Conservation (phyloP, 2,113 vertebrate genomes). For the Falco punctatus region DNA sequence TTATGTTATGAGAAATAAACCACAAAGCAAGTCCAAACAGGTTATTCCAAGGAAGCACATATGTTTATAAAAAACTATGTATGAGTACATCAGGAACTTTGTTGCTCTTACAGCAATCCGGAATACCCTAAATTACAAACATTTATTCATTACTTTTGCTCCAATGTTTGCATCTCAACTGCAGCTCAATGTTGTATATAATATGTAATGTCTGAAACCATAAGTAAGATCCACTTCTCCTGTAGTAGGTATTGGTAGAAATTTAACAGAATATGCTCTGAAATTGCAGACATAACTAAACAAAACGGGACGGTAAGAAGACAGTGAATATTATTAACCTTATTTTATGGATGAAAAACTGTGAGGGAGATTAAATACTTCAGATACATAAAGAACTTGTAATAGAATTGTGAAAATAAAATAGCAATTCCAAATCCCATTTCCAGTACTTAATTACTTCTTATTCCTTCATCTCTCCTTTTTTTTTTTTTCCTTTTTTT, state of each 20-base stretch:
- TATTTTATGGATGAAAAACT: constrained; percentile 10
- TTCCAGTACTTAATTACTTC: constrained; percentile 52
- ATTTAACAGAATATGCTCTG: neutral
- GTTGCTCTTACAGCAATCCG: neutral
- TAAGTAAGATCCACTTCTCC: neutral
- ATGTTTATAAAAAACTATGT: neutral
- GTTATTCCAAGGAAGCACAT: neutral
- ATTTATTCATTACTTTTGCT: neutral
- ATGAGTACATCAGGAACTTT: neutral
- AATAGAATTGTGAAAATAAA: constrained; percentile 40
- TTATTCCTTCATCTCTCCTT: constrained; percentile 9
- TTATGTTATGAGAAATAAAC: neutral
- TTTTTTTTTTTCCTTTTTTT: neutral
- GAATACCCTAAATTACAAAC: neutral
- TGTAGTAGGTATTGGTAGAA: neutral
- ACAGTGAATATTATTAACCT: constrained; percentile 10
- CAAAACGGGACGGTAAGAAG: neutral
- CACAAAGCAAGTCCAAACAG: neutral
- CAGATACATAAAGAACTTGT: constrained; percentile 12
- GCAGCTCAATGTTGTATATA: neutral
- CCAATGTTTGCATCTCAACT: neutral
- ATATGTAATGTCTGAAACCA: neutral
- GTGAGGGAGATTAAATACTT: constrained; percentile 24
- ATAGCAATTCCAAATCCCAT: constrained; percentile 34
- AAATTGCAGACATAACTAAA: neutral